Evolutionary conservation across 2,888 invertebrate species (phyloP), one percentile per base, ranked within the genome.

Genomic region (Allophyes oxyacanthae): DNA sequence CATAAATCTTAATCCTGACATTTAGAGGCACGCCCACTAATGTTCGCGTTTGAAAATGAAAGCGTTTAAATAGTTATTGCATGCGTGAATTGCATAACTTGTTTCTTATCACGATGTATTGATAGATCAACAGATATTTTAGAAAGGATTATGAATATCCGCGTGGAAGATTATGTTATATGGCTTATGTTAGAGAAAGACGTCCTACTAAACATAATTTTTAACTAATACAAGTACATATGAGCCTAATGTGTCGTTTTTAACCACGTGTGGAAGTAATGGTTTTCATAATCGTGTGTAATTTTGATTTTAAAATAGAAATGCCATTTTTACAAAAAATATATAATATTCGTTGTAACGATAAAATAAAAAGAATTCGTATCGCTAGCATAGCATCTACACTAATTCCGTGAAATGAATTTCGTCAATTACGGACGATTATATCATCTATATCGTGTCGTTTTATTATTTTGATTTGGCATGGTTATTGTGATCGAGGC

Each of bases 1-100:
- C 88, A 78, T 83, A 84, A 83, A 86, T 88, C 86, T 85, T 84
- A 83, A 86, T 88, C 84, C 87, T 85, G 86, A 85, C 86, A 86
- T 90, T 90, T 83, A 77, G 58, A 54, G 63, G 60, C 77, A 82
- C 89, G 84, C 90, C 91, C 82, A 91, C 89, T 66, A 60, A 78
- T 72, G 77, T 77, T 78, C 79, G 73, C 75, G 71, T 78, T 82
- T 77, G 75, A 78, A 87, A 88, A 86, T 80, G 89, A 90, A 90
- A 90, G 89, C 84, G 71, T 78, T 77, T 76, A 69, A 73, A 66
- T 75, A 72, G 70, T 75, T 63, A 65, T 75, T 82, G 81, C 72
- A 64, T 48, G 79, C 79, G 75, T 76, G 43, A 78, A 83, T 85
- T 86, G 79, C 76, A 81, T 76, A 82, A 82, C 60, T 46, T 10